phyloP scores from a whole-genome alignment of 1,140 invertebrate species.

The Theocolax elegans region DNA sequence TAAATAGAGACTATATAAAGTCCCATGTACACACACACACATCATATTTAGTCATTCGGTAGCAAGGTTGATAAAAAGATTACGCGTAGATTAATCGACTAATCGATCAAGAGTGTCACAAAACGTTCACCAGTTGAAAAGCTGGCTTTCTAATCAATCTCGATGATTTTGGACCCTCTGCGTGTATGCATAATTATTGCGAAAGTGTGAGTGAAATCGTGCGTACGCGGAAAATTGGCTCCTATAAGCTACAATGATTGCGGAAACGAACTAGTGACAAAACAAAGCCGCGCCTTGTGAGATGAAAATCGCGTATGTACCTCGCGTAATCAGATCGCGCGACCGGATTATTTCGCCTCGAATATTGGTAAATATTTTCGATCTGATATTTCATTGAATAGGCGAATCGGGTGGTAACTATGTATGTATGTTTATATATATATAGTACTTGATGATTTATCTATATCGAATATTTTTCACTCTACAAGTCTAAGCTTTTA shows the following conservation, averaged over 20 bases:
- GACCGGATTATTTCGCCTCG: background rate
- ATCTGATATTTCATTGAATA: constrained; percentile 4
- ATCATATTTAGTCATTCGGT: too few relatives aligned
- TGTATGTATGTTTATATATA: too few relatives aligned
- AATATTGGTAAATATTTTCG: constrained; percentile 7
- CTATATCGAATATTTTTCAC: background rate
- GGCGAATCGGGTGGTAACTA: too few relatives aligned
- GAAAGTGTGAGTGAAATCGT: constrained; percentile 33
- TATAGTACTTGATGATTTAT: constrained; percentile 13
- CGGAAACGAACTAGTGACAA: background rate
- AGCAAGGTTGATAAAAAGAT: too few relatives aligned
- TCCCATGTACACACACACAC: too few relatives aligned
- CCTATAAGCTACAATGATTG: background rate
- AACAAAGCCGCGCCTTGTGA: constrained; percentile 10
- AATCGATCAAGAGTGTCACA: too few relatives aligned
- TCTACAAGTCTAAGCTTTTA: background rate
- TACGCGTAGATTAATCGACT: too few relatives aligned
- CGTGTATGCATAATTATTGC: constrained; percentile 30
- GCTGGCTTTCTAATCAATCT: constrained; percentile 35
- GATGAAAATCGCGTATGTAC: constrained; percentile 3
- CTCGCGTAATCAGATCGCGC: constrained; percentile 1
- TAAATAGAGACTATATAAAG: too few relatives aligned
- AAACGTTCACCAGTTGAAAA: too few relatives aligned
- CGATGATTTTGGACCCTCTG: constrained; percentile 10
- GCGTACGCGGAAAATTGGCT: background rate